phyloP scores from a whole-genome alignment of 2,888 invertebrate genomes.

The Pristionchus fissidentatus region DNA sequence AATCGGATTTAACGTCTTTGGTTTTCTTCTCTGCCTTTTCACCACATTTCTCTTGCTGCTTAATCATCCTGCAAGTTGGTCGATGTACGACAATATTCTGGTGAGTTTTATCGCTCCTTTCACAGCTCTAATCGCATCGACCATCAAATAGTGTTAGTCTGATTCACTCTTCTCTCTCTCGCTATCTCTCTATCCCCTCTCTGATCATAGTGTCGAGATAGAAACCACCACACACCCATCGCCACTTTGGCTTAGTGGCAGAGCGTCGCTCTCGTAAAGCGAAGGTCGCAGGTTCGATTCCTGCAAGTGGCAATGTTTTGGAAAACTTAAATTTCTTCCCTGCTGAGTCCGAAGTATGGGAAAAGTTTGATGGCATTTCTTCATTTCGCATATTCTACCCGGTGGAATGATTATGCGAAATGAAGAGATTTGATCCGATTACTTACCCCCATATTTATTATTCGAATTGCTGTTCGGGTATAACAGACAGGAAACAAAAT shows the following conservation, averaged over 20 bases:
- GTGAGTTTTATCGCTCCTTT: constrained; percentile 20
- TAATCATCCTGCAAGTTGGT: background rate
- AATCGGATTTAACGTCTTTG: background rate
- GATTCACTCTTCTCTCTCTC: constrained; percentile 1
- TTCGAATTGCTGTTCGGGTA: too few relatives aligned
- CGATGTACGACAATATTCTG: constrained; percentile 24
- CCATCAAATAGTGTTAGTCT: background rate
- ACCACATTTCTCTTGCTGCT: background rate
- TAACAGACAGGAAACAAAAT: too few relatives aligned
- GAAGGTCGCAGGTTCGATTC: constrained; percentile 45
- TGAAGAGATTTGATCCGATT: too few relatives aligned
- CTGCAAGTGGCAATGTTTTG: constrained; percentile 41
- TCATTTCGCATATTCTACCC: too few relatives aligned
- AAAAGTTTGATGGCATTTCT: too few relatives aligned
- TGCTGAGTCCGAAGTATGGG: too few relatives aligned
- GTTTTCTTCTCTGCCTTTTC: constrained; percentile 10
- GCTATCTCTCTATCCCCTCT: too few relatives aligned
- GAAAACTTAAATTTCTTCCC: background rate
- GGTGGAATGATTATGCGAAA: too few relatives aligned
- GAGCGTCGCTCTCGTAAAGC: too few relatives aligned
- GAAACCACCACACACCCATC: background rate
- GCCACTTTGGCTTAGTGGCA: constrained; percentile 13
- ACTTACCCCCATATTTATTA: too few relatives aligned
- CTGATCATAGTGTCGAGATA: constrained; percentile 12
- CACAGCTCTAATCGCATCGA: background rate